A percentile compares a stretch with the other conserved stretches of the same genome.
Evolutionary conservation across 30 jellyfish, hydroid and myxozoan genomes (phyloP).

Genomic region (Euphysa ruthae): DNA sequence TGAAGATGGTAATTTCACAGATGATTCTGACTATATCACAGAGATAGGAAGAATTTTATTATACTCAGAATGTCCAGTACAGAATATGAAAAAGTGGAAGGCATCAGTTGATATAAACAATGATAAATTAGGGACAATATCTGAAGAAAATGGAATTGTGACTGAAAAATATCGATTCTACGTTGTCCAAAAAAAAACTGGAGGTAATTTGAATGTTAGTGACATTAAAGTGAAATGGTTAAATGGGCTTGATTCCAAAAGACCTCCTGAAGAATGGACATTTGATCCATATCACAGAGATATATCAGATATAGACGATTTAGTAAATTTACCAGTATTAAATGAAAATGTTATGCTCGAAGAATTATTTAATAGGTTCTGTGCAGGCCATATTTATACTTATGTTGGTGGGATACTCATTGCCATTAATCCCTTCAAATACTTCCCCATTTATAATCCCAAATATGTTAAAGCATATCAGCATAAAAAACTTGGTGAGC

Average conservation of each 20-base stretch:
- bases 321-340: constrained; percentile 72
- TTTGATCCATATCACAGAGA: constrained; percentile 70
- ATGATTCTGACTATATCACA: constrained; percentile 36
- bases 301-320: constrained; percentile 58
- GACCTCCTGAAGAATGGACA: constrained; percentile 55
- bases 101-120: neutral
- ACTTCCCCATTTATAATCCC: constrained; percentile 88
- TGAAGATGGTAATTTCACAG: constrained; percentile 52
- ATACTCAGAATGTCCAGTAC: constrained; percentile 76
- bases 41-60: constrained; percentile 56
- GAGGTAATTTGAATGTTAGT: constrained; percentile 7
- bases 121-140: neutral
- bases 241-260: constrained; percentile 49
- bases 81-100: constrained; percentile 51
- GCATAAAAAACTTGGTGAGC: constrained; percentile 56
- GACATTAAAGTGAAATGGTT: constrained; percentile 74
- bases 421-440: constrained; percentile 84
- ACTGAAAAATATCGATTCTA: constrained; percentile 44
- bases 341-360: constrained; percentile 62
- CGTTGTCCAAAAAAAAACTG: constrained; percentile 50
- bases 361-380: constrained; percentile 45
- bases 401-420: constrained; percentile 83
- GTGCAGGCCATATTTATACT: constrained; percentile 70
- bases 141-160: neutral
- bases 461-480: constrained; percentile 62